phyloP scores from a whole-genome alignment of 2,888 invertebrate species.

The Tubulanus polymorphus region DNA sequence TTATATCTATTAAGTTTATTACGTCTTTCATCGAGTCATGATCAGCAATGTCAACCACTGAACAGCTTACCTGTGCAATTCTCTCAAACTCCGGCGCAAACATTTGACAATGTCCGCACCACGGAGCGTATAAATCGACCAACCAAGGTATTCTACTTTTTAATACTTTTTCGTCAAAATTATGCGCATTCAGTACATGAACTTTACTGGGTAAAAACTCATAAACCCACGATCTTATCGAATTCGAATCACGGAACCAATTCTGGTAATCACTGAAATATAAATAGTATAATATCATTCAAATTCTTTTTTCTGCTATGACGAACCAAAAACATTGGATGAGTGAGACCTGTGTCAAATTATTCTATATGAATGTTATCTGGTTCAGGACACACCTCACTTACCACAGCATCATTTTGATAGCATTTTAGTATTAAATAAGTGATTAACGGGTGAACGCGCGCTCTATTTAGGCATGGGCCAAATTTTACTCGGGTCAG shows the following conservation, averaged over 20 bases:
- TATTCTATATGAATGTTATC: too few relatives aligned
- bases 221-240: slow-evolving; percentile 64
- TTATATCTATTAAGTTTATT: background rate
- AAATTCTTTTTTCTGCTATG: background rate
- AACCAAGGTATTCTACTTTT: slow-evolving; percentile 58
- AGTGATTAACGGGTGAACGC: background rate
- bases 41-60: background rate
- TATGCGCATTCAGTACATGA: slow-evolving; percentile 29
- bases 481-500: too few relatives aligned
- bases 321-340: too few relatives aligned
- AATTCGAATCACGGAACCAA: slow-evolving; percentile 61
- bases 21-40: too few relatives aligned
- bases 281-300: slow-evolving; percentile 16
- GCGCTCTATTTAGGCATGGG: too few relatives aligned
- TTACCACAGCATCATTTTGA: too few relatives aligned
- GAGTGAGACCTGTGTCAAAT: too few relatives aligned
- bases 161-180: slow-evolving; percentile 57
- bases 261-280: slow-evolving; percentile 60
- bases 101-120: slow-evolving; percentile 60
- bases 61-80: slow-evolving; percentile 60
- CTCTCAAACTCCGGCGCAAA: slow-evolving; percentile 68
- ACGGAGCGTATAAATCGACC: slow-evolving; percentile 51
- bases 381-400: too few relatives aligned
- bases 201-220: slow-evolving; percentile 63
- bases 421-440: background rate